Evolutionary conservation across 2,888 invertebrate genomes (phyloP).

Genomic region (Ischnura elegans): DNA sequence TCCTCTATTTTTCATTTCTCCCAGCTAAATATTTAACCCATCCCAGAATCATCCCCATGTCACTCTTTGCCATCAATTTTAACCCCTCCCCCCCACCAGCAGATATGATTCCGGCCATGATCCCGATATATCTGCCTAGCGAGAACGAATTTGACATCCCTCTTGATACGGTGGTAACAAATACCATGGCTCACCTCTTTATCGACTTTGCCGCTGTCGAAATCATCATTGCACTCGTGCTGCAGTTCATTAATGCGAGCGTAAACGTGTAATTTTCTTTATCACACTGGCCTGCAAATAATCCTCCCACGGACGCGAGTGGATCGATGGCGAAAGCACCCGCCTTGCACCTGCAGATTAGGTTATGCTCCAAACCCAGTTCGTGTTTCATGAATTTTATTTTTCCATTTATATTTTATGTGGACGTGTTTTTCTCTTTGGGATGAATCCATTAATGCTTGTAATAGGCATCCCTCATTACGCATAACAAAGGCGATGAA

Average conservation of each 20-base stretch:
- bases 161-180: background rate
- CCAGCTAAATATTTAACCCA: too few relatives aligned
- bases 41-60: too few relatives aligned
- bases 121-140: background rate
- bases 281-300: background rate
- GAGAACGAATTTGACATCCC: background rate
- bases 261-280: background rate
- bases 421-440: background rate
- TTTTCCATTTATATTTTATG: constrained; percentile 4
- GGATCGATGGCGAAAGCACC: background rate
- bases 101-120: background rate
- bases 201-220: background rate
- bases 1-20: too few relatives aligned
- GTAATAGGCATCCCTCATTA: constrained; percentile 13
- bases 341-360: constrained; percentile 17
- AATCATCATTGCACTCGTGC: background rate
- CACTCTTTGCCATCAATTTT: too few relatives aligned
- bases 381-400: constrained; percentile 20
- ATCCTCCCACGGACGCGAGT: background rate
- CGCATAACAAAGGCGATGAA: background rate
- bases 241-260: background rate
- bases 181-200: background rate
- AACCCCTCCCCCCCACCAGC: too few relatives aligned
- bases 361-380: background rate
- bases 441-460: constrained; percentile 8